These are phyloP conservation scores for Drosophila borealis DNA, from an alignment of 2,888 invertebrate genomes.

Conservation along the genomic window DNA sequence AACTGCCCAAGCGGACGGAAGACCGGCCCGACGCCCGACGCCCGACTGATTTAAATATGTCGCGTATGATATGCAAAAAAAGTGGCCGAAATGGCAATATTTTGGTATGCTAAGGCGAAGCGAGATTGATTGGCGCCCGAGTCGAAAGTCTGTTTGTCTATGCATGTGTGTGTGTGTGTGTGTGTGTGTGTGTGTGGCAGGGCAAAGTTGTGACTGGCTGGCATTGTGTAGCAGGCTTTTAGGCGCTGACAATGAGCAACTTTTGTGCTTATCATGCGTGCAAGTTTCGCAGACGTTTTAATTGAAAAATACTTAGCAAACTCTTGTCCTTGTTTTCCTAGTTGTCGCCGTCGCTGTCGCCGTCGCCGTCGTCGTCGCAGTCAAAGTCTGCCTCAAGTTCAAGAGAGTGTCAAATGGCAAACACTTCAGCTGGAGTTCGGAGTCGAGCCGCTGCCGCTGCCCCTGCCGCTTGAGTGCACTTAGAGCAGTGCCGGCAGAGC, in stretches of 20 bases:
- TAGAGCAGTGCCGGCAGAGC: conserved; percentile 11
- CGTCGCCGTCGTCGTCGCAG: conserved; percentile 3
- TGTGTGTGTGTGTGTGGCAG: conserved; percentile 29
- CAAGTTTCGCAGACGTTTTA: conserved; percentile 72
- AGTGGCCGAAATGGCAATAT: conserved; percentile 48
- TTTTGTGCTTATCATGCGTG: conserved; percentile 77
- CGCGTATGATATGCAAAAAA: conserved; percentile 38
- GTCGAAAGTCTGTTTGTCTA: conserved; percentile 29
- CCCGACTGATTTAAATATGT: conserved; percentile 76
- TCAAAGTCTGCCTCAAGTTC: conserved; percentile 45
- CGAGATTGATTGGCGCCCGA: conserved; percentile 72
- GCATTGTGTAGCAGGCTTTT: conserved; percentile 58
- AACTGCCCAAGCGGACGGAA: conserved; percentile 76
- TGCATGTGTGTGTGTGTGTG: conserved; percentile 1
- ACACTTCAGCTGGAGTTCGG: conserved; percentile 43
- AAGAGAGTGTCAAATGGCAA: conserved; percentile 73
- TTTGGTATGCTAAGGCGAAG: conserved; percentile 52
- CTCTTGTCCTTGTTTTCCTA: conserved; percentile 32
- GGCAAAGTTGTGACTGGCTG: conserved; percentile 49
- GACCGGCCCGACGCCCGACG: conserved; percentile 17
- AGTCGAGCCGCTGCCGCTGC: conserved; percentile 16
- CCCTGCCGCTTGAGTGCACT: conserved; percentile 64
- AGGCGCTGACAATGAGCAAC: conserved; percentile 74
- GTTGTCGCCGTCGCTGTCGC: conserved; percentile 18
- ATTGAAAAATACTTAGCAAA: conserved; percentile 79